Evolutionary conservation across 2,113 vertebrate species (phyloP).

Genomic region (Conger conger): DNA sequence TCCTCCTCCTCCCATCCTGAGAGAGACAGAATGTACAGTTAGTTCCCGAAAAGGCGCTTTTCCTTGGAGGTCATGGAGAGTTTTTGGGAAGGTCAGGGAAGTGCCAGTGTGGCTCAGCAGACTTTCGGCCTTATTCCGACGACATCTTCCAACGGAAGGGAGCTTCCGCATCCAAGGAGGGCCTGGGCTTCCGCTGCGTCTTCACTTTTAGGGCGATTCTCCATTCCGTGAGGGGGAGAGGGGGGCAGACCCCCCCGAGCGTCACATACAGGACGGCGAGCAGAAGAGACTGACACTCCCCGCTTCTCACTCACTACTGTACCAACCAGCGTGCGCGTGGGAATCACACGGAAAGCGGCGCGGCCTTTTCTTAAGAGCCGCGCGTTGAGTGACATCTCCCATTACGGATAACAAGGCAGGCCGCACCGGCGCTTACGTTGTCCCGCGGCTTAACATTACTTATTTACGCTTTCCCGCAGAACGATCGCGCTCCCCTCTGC

Average conservation of each 20-base stretch:
- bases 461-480: slow-evolving; percentile 35
- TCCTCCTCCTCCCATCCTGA: background rate
- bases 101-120: slow-evolving; percentile 12
- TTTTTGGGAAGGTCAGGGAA: slow-evolving; percentile 14
- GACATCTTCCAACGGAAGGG: background rate
- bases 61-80: background rate
- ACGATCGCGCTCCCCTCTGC: slow-evolving; percentile 35
- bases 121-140: too few relatives aligned
- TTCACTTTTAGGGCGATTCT: slow-evolving; percentile 30
- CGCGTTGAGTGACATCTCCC: slow-evolving; percentile 57
- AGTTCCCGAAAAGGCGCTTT: background rate
- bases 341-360: slow-evolving; percentile 7
- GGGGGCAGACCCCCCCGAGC: slow-evolving; percentile 58
- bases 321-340: slow-evolving; percentile 36
- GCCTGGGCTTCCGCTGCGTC: background rate
- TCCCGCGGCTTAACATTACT: slow-evolving; percentile 44
- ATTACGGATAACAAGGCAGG: slow-evolving; percentile 51
- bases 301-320: background rate
- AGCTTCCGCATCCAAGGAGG: background rate
- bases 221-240: slow-evolving; percentile 2
- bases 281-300: background rate
- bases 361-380: slow-evolving; percentile 39
- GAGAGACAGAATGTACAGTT: background rate
- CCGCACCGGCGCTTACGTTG: slow-evolving; percentile 35
- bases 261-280: slow-evolving; percentile 54